Conservation (phyloP, 92 coral and sea anemone species). For the Epizoanthus illoricatus region DNA sequence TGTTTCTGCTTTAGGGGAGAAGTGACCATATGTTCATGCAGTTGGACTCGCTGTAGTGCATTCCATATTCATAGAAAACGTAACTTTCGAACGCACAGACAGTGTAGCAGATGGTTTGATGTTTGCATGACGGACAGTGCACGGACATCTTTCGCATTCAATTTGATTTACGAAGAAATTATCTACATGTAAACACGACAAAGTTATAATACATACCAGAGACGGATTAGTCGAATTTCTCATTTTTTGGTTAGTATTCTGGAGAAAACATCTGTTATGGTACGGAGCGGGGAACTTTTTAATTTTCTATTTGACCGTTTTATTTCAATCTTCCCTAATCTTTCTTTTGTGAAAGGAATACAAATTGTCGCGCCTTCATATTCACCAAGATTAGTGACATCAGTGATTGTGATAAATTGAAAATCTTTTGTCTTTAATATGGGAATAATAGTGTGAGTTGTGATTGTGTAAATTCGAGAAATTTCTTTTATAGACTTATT, state of each 20-base stretch:
- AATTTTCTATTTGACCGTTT: not conserved
- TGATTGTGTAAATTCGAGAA: conserved; percentile 22
- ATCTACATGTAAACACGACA: conserved; percentile 2
- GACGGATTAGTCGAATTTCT: not conserved
- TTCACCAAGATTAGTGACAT: not conserved
- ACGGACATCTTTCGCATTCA: not conserved
- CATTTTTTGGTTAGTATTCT: conserved; percentile 1
- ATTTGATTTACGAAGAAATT: not conserved
- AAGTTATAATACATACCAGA: conserved; percentile 1
- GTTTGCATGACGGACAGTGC: not conserved
- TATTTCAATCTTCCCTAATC: not conserved
- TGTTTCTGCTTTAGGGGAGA: no score
- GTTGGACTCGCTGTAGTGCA: not conserved
- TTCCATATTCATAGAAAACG: conserved; percentile 1
- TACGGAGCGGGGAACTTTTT: not conserved
- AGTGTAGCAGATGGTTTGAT: conserved; percentile 14
- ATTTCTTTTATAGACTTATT: conserved; percentile 14
- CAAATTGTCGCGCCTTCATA: not conserved
- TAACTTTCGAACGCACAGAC: not conserved
- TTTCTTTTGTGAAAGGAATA: conserved; percentile 7
- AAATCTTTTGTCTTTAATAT: conserved; percentile 33
- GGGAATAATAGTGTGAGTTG: conserved; percentile 13
- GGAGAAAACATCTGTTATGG: conserved; percentile 35
- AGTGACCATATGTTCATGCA: no score
- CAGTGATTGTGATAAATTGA: conserved; percentile 17